Percentiles rank a stretch among this genome's conserved stretches.
phyloP scores from a whole-genome alignment of 1,140 invertebrate genomes.

The Drosophila sulfurigaster region DNA sequence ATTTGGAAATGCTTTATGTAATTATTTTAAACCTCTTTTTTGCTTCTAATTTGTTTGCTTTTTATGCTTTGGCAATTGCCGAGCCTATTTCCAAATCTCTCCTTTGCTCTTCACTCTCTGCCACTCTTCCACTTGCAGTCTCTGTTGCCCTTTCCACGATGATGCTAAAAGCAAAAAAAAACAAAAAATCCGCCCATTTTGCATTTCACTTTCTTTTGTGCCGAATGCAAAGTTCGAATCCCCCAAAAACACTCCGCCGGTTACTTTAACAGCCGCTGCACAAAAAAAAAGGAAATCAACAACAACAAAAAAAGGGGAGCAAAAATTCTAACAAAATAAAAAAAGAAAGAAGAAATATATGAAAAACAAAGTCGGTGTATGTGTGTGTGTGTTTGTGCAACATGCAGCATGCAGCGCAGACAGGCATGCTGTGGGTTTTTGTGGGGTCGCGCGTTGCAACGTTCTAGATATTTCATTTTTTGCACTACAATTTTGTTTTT shows the following conservation, averaged over 20 bases:
- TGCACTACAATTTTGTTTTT: constrained; percentile 18
- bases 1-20: constrained; percentile 23
- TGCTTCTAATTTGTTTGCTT: constrained; percentile 18
- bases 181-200: neutral
- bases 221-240: constrained; percentile 76
- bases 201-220: constrained; percentile 81
- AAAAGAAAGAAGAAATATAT: constrained; percentile 30
- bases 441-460: constrained; percentile 43
- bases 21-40: constrained; percentile 60
- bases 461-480: constrained; percentile 69
- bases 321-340: constrained; percentile 59
- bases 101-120: constrained; percentile 9
- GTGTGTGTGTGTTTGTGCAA: constrained; percentile 12
- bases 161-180: too few relatives aligned
- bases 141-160: neutral
- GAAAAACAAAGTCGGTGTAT: constrained; percentile 27
- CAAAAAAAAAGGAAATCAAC: constrained; percentile 22
- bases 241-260: constrained; percentile 55
- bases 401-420: constrained; percentile 56
- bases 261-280: constrained; percentile 64
- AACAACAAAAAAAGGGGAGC: constrained; percentile 44
- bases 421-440: constrained; percentile 24
- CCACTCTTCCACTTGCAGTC: constrained; percentile 28
- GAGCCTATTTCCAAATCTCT: constrained; percentile 1
- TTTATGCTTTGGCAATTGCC: constrained; percentile 27